Evolutionary conservation across 2,797 vertebrate species (phyloP), one percentile per base, ranked within the genome.

Genomic region (Enteromius treurensis): DNA sequence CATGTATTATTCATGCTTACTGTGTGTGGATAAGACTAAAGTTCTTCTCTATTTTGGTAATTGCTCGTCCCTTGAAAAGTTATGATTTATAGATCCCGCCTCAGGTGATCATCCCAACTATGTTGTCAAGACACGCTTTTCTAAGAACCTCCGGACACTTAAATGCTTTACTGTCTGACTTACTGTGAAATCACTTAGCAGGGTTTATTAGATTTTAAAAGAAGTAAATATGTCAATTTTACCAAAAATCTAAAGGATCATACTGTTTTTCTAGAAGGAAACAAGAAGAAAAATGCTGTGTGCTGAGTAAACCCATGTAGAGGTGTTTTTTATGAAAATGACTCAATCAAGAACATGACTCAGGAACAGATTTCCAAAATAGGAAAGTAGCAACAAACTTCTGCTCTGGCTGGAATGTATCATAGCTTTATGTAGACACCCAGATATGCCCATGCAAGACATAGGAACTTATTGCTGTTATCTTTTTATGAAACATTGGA

Each of bases 361-460:
- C 71, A 37, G 77, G 77, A 79, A 86, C 68, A 42, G 55, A 17
- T 83, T 84, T 82, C 80, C 80, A 84, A 73, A 58, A 55, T 79
- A 79, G 73, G 45, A 62, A 42, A 47, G 76, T 76, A 51, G 47
- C 78, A 62, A 47, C 74, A 53, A 74, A 84, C 49, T 81, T 88
- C 81, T 84, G 53, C 64, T 32, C 78, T 65, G 40, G 53, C 51
- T 79, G 62, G 60, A 79, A 74, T 80, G 37, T 17, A 29, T 32
- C 21, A 19, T 9, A 19, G 17, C 37, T 65, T n/a, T 67, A 32
- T 65, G 15, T 65, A 37, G 11, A 49, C 37, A 79, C 23, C 51
- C 29, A 83, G 17, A 86, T 82, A 55, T 40, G 55, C 40, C 64
- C 32, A 19, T 70, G 62, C 62, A 62, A 75, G 53, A 69, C 13